Percentiles rank a stretch among this genome's conserved stretches.
phyloP scores from a whole-genome alignment of 1,140 invertebrate genomes.

The Zaprionus kolodkinae region DNA sequence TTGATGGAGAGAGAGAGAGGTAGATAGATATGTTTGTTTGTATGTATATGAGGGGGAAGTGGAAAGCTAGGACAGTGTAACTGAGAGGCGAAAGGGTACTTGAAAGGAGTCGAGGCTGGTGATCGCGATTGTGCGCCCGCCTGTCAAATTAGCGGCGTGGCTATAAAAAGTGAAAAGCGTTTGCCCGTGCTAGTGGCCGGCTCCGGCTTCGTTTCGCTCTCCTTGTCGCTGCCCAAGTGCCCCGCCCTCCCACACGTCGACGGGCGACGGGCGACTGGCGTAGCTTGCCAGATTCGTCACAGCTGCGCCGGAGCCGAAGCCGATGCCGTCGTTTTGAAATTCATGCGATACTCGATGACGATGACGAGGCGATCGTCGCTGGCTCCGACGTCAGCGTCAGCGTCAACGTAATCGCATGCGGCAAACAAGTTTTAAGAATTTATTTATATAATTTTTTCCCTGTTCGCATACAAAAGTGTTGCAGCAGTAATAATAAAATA shows the following conservation, averaged over 20 bases:
- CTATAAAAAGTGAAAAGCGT: constrained; percentile 80
- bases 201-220: constrained; percentile 3
- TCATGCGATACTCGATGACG: constrained; percentile 65
- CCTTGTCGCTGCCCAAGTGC: constrained; percentile 28
- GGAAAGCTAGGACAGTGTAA: not conserved
- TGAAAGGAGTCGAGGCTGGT: constrained; percentile 31
- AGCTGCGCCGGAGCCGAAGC: constrained; percentile 48
- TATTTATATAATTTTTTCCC: constrained; percentile 74
- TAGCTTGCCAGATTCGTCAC: constrained; percentile 66
- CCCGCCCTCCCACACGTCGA: constrained; percentile 50
- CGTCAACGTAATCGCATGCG: constrained; percentile 76
- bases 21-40: not conserved
- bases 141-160: constrained; percentile 76
- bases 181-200: constrained; percentile 32
- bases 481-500: constrained; percentile 54
- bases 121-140: constrained; percentile 76
- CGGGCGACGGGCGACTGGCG: constrained; percentile 7
- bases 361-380: constrained; percentile 49
- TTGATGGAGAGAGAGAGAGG: not conserved
- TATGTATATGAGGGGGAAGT: not conserved
- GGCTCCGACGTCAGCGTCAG: constrained; percentile 40
- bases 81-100: constrained; percentile 4
- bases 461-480: constrained; percentile 70
- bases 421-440: constrained; percentile 80
- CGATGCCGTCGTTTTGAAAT: constrained; percentile 75